These are phyloP conservation scores for Sebastes matsubarae DNA, from an alignment of 2,797 vertebrate genomes.

Conservation along the genomic window DNA sequence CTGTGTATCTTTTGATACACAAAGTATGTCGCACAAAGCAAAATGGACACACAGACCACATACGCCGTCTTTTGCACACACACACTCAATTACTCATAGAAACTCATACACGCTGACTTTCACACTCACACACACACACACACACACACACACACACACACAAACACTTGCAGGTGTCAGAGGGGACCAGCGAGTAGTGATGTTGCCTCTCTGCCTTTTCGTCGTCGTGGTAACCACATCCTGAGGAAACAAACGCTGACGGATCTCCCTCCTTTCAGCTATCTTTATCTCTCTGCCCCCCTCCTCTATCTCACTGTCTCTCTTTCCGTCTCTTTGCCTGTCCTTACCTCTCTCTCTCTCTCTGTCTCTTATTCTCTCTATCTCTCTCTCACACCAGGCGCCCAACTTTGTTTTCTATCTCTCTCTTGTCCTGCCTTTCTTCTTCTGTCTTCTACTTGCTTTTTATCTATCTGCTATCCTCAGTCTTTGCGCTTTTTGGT, in stretches of 20 bases:
- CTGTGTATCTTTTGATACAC: constrained; percentile 14
- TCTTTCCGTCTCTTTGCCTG: constrained; percentile 56
- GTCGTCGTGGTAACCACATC: constrained; percentile 82
- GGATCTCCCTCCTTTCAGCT: constrained; percentile 81
- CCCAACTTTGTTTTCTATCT: constrained; percentile 19
- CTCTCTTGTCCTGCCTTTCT: constrained; percentile 16
- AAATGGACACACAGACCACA: constrained; percentile 50
- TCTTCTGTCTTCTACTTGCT: background rate
- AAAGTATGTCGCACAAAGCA: constrained; percentile 5
- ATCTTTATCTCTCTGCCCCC: constrained; percentile 75
- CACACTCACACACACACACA: constrained; percentile 28
- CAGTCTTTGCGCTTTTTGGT: background rate
- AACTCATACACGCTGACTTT: background rate
- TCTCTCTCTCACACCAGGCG: constrained; percentile 9
- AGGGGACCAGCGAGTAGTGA: constrained; percentile 68
- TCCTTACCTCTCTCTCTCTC: constrained; percentile 21
- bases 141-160: constrained; percentile 17
- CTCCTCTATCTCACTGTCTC: constrained; percentile 50
- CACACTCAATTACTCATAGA: constrained; percentile 40
- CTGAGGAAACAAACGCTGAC: constrained; percentile 82
- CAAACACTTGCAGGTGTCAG: constrained; percentile 73
- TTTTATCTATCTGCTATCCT: constrained; percentile 6
- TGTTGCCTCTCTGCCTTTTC: constrained; percentile 66
- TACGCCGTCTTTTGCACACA: constrained; percentile 8
- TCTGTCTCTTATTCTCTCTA: constrained; percentile 19